Conservation (phyloP, 2,113 vertebrate genomes). For the Condylura cristata region DNA sequence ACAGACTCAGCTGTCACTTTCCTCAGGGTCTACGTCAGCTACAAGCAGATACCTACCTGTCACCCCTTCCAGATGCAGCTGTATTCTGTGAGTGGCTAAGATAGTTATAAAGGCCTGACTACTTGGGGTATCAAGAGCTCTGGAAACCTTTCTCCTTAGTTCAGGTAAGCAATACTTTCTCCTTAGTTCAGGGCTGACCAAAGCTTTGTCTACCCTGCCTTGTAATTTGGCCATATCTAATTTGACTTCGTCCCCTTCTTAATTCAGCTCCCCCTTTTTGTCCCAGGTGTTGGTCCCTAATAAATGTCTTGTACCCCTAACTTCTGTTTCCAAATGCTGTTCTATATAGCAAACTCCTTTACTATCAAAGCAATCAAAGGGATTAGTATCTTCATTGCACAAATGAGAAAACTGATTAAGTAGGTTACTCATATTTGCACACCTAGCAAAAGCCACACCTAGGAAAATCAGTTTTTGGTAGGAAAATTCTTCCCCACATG, state of each 20-base stretch:
- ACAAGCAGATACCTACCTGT: not conserved
- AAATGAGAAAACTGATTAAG: constrained; percentile 4
- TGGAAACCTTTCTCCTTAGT: no score
- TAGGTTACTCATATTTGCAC: constrained; percentile 3
- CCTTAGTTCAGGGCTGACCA: not conserved
- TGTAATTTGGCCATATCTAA: not conserved
- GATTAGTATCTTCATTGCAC: not conserved
- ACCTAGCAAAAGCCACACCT: not conserved
- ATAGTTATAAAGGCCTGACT: not conserved
- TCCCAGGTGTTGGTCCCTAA: not conserved
- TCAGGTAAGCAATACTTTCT: not conserved
- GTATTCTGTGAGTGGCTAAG: not conserved
- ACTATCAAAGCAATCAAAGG: not conserved
- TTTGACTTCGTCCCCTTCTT: not conserved
- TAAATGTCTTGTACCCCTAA: not conserved
- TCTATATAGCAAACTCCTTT: not conserved
- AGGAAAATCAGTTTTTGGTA: constrained; percentile 1
- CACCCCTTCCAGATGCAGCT: not conserved
- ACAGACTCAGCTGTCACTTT: not conserved
- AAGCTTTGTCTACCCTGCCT: not conserved
- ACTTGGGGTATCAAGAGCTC: not conserved
- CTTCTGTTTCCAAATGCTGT: constrained; percentile 1
- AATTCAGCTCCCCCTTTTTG: not conserved
- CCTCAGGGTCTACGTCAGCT: not conserved
- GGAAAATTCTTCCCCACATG: not conserved